Percentiles rank a stretch among this genome's conserved stretches.
These are phyloP conservation scores for Melieria omissa DNA, from an alignment of 2,888 invertebrate species.

Conservation along the genomic window DNA sequence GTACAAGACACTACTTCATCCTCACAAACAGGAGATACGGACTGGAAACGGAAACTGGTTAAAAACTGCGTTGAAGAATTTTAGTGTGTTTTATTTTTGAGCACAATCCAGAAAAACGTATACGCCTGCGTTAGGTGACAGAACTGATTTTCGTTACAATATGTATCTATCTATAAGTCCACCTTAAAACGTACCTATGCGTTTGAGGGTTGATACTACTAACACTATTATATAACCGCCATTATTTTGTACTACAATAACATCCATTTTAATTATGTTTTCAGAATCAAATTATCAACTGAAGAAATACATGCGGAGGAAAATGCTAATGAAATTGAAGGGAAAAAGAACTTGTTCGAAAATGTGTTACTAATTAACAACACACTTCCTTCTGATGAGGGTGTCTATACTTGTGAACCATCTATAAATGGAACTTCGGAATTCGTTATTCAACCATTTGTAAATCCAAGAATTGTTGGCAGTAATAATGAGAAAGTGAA, in stretches of 20 bases:
- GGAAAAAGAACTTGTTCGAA: constrained; percentile 21
- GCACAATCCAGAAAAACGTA: too few species aligned
- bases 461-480: constrained; percentile 66
- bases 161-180: too few species aligned
- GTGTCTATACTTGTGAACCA: constrained; percentile 72
- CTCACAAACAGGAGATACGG: too few species aligned
- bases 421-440: constrained; percentile 60
- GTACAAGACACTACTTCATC: too few species aligned
- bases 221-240: too few species aligned
- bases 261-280: constrained; percentile 41
- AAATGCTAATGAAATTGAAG: constrained; percentile 47
- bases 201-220: too few species aligned
- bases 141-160: too few species aligned
- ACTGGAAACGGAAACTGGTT: too few species aligned
- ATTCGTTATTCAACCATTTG: constrained; percentile 56
- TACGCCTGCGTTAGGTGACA: too few species aligned
- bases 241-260: background rate
- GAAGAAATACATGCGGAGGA: constrained; percentile 40
- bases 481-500: constrained; percentile 66
- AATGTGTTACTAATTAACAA: constrained; percentile 68
- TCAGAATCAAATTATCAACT: constrained; percentile 17
- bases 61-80: too few species aligned
- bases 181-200: too few species aligned
- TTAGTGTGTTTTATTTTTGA: too few species aligned
- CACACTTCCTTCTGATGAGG: constrained; percentile 71